A percentile compares a stretch with the other conserved stretches of the same genome.
phyloP scores from a whole-genome alignment of 2,888 invertebrate species.

The Amblyjoppa fuscipennis region DNA sequence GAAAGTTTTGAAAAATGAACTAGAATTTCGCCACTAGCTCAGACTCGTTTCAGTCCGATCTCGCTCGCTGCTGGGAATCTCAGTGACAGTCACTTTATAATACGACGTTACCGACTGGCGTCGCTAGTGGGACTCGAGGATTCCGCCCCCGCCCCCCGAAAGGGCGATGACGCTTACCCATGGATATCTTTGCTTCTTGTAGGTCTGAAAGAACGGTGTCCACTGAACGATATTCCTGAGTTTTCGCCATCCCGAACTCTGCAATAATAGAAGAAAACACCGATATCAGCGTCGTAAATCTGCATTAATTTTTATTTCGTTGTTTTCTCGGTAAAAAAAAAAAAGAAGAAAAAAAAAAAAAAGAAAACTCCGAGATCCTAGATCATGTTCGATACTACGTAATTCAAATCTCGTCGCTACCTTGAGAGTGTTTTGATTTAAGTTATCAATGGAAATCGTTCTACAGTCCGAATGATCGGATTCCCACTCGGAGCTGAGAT shows the following conservation, averaged over 20 bases:
- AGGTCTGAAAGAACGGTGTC: constrained; percentile 98
- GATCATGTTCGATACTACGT: background rate
- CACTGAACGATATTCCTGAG: constrained; percentile 97
- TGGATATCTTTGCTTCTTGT: constrained; percentile 97
- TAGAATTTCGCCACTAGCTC: no score
- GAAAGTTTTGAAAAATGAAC: no score
- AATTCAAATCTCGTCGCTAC: constrained; percentile 41
- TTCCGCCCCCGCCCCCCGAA: background rate
- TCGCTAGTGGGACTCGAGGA: background rate
- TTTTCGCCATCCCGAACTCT: constrained; percentile 98
- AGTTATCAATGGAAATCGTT: constrained; percentile 58
- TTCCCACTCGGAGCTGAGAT: constrained; percentile 96
- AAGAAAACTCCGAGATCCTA: background rate
- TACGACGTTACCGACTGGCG: no score
- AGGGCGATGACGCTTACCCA: constrained; percentile 89
- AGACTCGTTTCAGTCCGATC: no score
- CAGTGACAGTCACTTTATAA: no score
- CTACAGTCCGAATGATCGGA: constrained; percentile 87
- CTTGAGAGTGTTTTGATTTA: constrained; percentile 68
- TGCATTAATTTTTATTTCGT: background rate
- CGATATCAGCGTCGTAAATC: background rate
- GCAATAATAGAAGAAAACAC: constrained; percentile 84
- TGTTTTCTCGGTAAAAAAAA: background rate
- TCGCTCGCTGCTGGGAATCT: no score
- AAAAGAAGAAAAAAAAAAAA: background rate